A percentile compares a stretch with the other conserved stretches of the same genome.
These are phyloP conservation scores for Agelaius phoeniceus DNA, from an alignment of 2,113 vertebrate genomes.

Conservation along the genomic window DNA sequence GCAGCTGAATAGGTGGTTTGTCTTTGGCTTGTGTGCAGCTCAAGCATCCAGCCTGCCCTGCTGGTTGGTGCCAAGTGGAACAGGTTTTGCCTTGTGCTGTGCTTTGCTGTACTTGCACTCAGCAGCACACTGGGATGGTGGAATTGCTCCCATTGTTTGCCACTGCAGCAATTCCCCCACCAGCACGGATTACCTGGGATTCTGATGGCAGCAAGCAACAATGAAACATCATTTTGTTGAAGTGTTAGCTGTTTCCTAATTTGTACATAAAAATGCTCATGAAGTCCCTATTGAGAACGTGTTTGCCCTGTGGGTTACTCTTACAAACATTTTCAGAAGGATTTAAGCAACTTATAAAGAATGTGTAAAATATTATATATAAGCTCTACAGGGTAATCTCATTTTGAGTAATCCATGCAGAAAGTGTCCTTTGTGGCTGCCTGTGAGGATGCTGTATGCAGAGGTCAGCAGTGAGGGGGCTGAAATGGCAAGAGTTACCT, in stretches of 20 bases:
- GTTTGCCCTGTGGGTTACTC: too few species aligned
- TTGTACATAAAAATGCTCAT: not conserved
- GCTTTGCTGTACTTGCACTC: not conserved
- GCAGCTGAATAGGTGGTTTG: slow-evolving; percentile 15
- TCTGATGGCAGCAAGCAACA: not conserved
- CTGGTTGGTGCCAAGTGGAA: slow-evolving; percentile 29
- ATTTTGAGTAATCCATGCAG: not conserved
- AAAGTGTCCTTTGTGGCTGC: not conserved
- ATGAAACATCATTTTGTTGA: not conserved
- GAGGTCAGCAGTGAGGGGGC: not conserved
- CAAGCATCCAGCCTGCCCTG: not conserved
- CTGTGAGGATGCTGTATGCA: accelerated
- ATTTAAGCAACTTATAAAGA: not conserved
- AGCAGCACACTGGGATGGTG: not conserved
- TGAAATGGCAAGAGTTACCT: not conserved
- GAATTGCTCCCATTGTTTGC: not conserved
- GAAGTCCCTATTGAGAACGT: not conserved
- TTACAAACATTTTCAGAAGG: not conserved
- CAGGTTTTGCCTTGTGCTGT: not conserved
- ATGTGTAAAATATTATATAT: not conserved
- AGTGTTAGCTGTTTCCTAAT: not conserved
- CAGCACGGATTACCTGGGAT: not conserved
- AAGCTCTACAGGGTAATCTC: not conserved
- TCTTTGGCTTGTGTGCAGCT: not conserved
- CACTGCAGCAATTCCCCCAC: not conserved